Percentiles rank a stretch among this genome's conserved stretches.
These are phyloP conservation scores for Rhamnusium bicolor DNA, from an alignment of 2,888 invertebrate species.

Conservation along the genomic window DNA sequence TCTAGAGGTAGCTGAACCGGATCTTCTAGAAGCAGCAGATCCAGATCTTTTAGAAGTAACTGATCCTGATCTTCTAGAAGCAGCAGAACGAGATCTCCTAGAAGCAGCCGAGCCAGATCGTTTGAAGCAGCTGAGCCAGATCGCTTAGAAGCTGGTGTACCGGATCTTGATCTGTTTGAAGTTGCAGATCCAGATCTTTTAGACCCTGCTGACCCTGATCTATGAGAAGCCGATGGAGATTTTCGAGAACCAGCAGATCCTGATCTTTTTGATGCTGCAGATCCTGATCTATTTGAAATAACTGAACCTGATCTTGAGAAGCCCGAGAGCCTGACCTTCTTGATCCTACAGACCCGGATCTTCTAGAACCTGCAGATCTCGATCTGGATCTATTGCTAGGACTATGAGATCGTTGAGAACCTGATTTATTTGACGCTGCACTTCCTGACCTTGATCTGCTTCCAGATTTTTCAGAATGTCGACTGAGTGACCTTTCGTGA, in stretches of 20 bases:
- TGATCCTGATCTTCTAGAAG: too few relatives aligned
- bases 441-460: conserved; percentile 50
- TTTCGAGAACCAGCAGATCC: conserved; percentile 53
- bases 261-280: conserved; percentile 50
- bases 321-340: conserved; percentile 69
- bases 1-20: conserved; percentile 45
- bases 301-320: conserved; percentile 70
- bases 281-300: conserved; percentile 62
- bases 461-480: conserved; percentile 33
- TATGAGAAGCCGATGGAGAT: conserved; percentile 54
- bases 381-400: conserved; percentile 50
- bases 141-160: conserved; percentile 18
- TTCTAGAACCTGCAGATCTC: conserved; percentile 45
- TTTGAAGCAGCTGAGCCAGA: conserved; percentile 42
- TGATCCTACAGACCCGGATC: conserved; percentile 65
- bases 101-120: conserved; percentile 33
- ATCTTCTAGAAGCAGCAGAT: conserved; percentile 46
- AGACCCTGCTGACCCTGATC: conserved; percentile 56
- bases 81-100: too few relatives aligned
- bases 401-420: conserved; percentile 58
- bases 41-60: too few relatives aligned
- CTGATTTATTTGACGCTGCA: conserved; percentile 55
- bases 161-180: conserved; percentile 56
- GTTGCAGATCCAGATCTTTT: conserved; percentile 51
- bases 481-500: conserved; percentile 43